Evolutionary conservation across 2,797 vertebrate species (phyloP).

Genomic region (Galago senegalensis): DNA sequence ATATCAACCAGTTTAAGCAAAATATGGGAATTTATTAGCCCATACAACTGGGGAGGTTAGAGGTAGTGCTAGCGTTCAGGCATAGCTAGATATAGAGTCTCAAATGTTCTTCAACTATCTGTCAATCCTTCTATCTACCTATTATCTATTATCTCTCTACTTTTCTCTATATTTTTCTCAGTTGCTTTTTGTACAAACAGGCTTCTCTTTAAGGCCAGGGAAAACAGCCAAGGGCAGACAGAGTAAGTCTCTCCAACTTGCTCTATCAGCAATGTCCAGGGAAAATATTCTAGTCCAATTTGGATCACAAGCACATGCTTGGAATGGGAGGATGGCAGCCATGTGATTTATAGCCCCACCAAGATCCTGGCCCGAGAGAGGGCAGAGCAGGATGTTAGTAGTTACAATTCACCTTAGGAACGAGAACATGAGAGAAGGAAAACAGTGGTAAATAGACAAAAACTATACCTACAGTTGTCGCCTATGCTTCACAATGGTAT

Average conservation of each 20-base stretch:
- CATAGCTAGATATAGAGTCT: neutral
- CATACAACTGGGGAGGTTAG: neutral
- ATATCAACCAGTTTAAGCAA: slow-evolving; percentile 47
- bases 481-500: neutral
- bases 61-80: neutral
- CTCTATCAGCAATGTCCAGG: slow-evolving; percentile 9
- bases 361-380: neutral
- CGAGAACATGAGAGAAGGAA: neutral
- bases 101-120: neutral
- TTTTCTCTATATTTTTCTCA: slow-evolving; percentile 16
- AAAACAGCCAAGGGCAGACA: slow-evolving; percentile 26
- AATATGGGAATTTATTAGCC: neutral
- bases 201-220: slow-evolving; percentile 1
- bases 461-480: neutral
- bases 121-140: neutral
- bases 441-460: slow-evolving; percentile 11
- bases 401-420: neutral
- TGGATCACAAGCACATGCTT: slow-evolving; percentile 30
- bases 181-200: slow-evolving; percentile 43
- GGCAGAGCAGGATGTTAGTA: neutral
- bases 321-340: neutral
- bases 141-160: neutral
- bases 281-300: neutral
- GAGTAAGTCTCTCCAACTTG: slow-evolving; percentile 18
- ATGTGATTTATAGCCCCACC: neutral